Evolutionary conservation across 2,888 invertebrate species (phyloP).

Genomic region (Drosophila cognata): DNA sequence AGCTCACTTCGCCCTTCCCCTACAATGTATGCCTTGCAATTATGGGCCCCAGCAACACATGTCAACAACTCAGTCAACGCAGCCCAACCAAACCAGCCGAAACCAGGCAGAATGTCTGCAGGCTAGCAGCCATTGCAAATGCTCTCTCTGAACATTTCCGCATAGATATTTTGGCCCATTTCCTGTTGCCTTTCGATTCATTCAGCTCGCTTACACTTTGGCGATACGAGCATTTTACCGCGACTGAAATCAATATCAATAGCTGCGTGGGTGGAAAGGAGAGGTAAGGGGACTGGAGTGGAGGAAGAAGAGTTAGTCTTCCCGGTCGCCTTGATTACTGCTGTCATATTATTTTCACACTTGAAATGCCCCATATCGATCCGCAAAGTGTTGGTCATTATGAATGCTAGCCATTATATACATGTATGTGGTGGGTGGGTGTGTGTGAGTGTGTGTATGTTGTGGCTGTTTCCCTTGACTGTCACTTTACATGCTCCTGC

Average conservation of each 20-base stretch:
- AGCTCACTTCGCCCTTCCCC: constrained; percentile 22
- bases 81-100: constrained; percentile 7
- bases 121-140: constrained; percentile 29
- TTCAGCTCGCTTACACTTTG: constrained; percentile 22
- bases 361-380: constrained; percentile 68
- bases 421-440: constrained; percentile 1
- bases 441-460: neutral
- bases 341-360: constrained; percentile 79
- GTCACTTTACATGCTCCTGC: constrained; percentile 66
- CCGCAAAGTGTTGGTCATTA: constrained; percentile 62
- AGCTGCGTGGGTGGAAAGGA: neutral
- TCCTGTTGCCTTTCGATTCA: constrained; percentile 59
- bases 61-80: constrained; percentile 55
- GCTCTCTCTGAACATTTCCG: constrained; percentile 64
- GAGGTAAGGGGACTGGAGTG: neutral
- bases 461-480: constrained; percentile 54
- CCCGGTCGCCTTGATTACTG: constrained; percentile 67
- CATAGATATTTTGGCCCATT: constrained; percentile 70
- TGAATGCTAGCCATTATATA: constrained; percentile 54
- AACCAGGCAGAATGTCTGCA: neutral
- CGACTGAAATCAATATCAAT: constrained; percentile 68
- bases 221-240: constrained; percentile 43
- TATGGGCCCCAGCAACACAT: constrained; percentile 69
- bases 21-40: constrained; percentile 56
- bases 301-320: neutral